Evolutionary conservation across 1,140 invertebrate species (phyloP).

Genomic region (Brachionus calyciflorus): DNA sequence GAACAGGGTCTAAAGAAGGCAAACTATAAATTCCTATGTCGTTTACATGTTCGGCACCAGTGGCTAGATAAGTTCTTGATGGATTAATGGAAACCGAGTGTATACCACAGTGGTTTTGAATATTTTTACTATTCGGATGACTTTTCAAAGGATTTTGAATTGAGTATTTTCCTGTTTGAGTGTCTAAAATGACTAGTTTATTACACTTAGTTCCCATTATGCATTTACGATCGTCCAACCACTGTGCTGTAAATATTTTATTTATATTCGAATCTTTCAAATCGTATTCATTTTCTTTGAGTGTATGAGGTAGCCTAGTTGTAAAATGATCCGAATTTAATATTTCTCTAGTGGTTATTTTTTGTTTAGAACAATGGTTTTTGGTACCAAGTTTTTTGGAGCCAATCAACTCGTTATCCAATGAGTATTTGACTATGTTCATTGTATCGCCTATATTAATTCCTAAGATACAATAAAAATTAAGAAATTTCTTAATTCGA

Average conservation of each 20-base stretch:
- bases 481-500: too few relatives aligned
- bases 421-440: too few relatives aligned
- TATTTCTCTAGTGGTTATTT: neutral
- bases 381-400: too few relatives aligned
- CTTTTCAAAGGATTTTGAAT: conserved; percentile 52
- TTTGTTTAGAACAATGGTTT: neutral
- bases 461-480: too few relatives aligned
- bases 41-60: conserved; percentile 83
- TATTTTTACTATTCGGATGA: conserved; percentile 48
- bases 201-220: conserved; percentile 95
- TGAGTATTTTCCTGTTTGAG: conserved; percentile 48
- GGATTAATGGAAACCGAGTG: conserved; percentile 90
- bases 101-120: conserved; percentile 69
- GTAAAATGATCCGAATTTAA: conserved; percentile 47
- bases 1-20: conserved; percentile 87
- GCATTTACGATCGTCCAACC: conserved; percentile 87
- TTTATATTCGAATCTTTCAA: conserved; percentile 71
- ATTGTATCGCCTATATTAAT: too few relatives aligned
- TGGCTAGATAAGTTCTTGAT: conserved; percentile 82
- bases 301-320: conserved; percentile 52
- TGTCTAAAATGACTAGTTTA: conserved; percentile 64
- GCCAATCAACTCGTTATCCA: too few relatives aligned
- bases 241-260: conserved; percentile 91
- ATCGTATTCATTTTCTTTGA: conserved; percentile 55
- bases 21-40: conserved; percentile 87